phyloP scores from a whole-genome alignment of 2,797 vertebrate species.

The Pristis pectinata region DNA sequence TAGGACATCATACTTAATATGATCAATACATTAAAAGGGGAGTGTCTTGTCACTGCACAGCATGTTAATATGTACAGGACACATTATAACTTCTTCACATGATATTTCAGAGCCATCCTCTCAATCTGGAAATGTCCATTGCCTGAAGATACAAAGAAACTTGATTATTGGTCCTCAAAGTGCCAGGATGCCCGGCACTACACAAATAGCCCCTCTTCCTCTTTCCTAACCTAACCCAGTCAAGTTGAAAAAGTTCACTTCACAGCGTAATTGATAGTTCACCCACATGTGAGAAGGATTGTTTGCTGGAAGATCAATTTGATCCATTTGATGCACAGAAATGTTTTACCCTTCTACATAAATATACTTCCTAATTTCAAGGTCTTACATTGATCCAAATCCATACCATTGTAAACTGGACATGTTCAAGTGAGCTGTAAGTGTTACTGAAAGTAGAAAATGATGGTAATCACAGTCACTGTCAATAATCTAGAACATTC shows the following conservation, averaged over 20 bases:
- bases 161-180: neutral
- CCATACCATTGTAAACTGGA: no score
- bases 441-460: no score
- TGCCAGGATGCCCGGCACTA: neutral
- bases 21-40: neutral
- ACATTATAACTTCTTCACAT: neutral
- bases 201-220: no score
- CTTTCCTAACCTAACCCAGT: no score
- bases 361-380: no score
- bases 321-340: no score
- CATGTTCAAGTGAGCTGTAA: no score
- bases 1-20: neutral
- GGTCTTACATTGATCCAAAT: no score
- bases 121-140: neutral
- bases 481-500: no score
- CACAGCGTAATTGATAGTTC: neutral
- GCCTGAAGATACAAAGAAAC: neutral
- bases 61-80: neutral
- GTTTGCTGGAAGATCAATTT: neutral
- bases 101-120: neutral
- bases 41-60: neutral
- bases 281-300: neutral
- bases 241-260: neutral
- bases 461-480: no score
- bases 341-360: no score